These are phyloP conservation scores for Nysson spinosus DNA, from an alignment of 2,888 invertebrate species.

Conservation along the genomic window DNA sequence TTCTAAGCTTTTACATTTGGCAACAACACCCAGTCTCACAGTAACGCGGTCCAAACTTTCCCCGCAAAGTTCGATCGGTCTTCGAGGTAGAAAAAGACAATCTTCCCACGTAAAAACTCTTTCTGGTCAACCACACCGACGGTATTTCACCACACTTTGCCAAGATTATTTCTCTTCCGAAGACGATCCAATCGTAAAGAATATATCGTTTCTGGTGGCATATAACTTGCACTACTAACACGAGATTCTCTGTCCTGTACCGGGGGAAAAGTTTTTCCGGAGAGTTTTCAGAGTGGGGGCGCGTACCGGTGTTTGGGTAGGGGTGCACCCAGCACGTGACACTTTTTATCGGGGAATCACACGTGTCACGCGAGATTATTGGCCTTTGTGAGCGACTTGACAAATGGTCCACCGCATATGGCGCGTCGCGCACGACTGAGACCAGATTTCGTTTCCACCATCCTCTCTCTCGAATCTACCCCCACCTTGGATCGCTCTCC, in stretches of 20 bases:
- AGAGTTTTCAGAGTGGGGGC: slow-evolving; percentile 8
- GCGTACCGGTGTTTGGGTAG: slow-evolving; percentile 1
- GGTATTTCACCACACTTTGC: slow-evolving; percentile 9
- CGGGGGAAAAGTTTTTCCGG: slow-evolving; percentile 38
- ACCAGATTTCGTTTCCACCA: slow-evolving; percentile 58
- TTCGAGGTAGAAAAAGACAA: background rate
- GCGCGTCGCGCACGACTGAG: slow-evolving; percentile 73
- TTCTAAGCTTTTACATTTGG: slow-evolving; percentile 23
- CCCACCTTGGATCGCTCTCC: slow-evolving; percentile 53
- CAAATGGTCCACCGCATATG: slow-evolving; percentile 71
- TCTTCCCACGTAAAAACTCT: background rate
- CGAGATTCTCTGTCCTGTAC: background rate
- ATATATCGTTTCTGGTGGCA: background rate
- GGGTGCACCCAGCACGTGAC: slow-evolving; percentile 57
- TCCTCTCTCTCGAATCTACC: slow-evolving; percentile 60
- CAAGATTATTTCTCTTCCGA: slow-evolving; percentile 5
- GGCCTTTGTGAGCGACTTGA: slow-evolving; percentile 62
- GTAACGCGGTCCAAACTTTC: slow-evolving; percentile 16
- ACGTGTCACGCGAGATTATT: slow-evolving; percentile 69
- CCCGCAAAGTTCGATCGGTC: slow-evolving; percentile 12
- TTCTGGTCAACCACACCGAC: background rate
- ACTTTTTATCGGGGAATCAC: slow-evolving; percentile 66
- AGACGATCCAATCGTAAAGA: background rate
- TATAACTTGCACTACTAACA: background rate
- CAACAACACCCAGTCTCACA: slow-evolving; percentile 3